These are phyloP conservation scores for Neodontobutis hainanensis DNA, from an alignment of 2,113 vertebrate species.

Conservation along the genomic window DNA sequence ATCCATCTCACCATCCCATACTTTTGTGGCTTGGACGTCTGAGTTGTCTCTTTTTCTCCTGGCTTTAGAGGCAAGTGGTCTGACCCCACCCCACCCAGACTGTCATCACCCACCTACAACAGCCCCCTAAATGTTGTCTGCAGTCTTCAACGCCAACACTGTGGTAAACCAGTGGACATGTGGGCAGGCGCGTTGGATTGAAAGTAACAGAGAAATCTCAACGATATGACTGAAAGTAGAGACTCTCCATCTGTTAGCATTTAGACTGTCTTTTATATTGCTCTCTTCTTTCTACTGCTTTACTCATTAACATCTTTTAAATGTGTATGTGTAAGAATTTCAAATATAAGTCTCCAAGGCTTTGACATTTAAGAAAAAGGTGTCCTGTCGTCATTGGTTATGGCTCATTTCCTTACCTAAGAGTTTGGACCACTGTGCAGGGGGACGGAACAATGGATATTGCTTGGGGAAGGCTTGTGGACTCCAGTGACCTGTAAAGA, in stretches of 20 bases:
- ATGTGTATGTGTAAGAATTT: constrained; percentile 18
- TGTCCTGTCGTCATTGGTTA: neutral
- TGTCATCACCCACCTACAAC: constrained; percentile 56
- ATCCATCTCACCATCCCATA: constrained; percentile 47
- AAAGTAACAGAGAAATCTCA: constrained; percentile 54
- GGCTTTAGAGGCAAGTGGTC: constrained; percentile 47
- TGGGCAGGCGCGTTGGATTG: constrained; percentile 35
- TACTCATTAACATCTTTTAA: constrained; percentile 56
- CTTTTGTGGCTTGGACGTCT: neutral
- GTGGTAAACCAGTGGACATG: constrained; percentile 60
- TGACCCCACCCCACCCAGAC: constrained; percentile 50
- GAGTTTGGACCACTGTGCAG: constrained; percentile 85
- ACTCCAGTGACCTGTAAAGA: constrained; percentile 83
- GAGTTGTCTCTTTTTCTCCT: constrained; percentile 29
- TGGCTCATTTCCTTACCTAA: constrained; percentile 71
- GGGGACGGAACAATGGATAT: constrained; percentile 82
- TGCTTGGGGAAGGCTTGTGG: constrained; percentile 82
- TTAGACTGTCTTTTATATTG: constrained; percentile 52
- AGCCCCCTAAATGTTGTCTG: constrained; percentile 43
- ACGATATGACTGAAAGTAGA: constrained; percentile 44
- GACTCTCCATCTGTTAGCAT: constrained; percentile 68
- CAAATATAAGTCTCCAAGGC: constrained; percentile 23
- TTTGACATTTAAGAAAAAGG: neutral
- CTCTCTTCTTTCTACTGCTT: constrained; percentile 49
- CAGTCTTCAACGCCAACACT: constrained; percentile 39